A percentile compares a stretch with the other conserved stretches of the same genome.
These are phyloP conservation scores for Camponotus floridanus DNA, from an alignment of 1,140 invertebrate species.

Conservation along the genomic window DNA sequence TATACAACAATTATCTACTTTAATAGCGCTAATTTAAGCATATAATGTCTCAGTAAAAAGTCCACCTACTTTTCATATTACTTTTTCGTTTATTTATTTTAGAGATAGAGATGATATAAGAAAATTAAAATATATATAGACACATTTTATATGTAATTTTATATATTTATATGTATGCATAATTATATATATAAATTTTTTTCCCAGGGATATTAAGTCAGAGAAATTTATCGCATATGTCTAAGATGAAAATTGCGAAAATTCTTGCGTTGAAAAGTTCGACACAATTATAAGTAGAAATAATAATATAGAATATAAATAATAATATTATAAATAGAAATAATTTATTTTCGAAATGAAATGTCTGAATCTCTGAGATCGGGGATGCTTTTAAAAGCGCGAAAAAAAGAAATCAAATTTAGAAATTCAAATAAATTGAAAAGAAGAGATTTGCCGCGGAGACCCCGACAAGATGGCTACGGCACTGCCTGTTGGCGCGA, in stretches of 20 bases:
- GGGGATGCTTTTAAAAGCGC: neutral
- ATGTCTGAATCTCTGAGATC: neutral
- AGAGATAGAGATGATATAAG: no score
- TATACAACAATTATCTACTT: no score
- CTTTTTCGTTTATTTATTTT: no score
- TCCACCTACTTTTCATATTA: neutral
- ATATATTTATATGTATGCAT: no score
- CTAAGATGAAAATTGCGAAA: neutral
- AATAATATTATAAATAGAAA: neutral
- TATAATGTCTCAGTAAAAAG: no score
- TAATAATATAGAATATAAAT: no score
- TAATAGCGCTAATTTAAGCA: no score
- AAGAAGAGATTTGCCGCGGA: neutral
- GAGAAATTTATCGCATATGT: neutral
- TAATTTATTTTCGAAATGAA: neutral
- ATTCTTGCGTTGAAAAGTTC: neutral
- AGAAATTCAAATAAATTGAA: neutral
- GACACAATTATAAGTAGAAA: neutral
- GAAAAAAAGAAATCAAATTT: neutral
- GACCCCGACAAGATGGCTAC: slow-evolving; percentile 10
- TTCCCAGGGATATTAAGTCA: no score
- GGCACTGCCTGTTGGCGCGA: slow-evolving; percentile 47
- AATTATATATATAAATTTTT: no score
- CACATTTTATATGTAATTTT: neutral
- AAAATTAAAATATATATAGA: neutral